phyloP scores from a whole-genome alignment of 2,113 vertebrate species.

The Megaceryle torquata region DNA sequence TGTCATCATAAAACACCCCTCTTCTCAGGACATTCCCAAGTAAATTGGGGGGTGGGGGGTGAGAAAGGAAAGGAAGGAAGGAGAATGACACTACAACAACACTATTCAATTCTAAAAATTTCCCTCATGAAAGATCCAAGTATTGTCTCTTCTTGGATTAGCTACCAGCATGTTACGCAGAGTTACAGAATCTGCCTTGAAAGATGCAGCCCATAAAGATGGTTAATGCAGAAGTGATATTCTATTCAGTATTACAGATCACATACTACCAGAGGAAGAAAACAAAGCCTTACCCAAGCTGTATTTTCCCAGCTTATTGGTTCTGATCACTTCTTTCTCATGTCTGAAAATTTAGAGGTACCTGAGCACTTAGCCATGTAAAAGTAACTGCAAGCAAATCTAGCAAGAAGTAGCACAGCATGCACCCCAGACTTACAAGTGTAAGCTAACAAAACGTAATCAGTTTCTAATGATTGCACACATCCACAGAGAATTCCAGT shows the following conservation, averaged over 20 bases:
- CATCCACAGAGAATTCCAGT: constrained; percentile 12
- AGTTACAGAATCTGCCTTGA: not conserved
- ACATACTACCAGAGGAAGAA: not conserved
- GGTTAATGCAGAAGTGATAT: not conserved
- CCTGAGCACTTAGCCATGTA: not conserved
- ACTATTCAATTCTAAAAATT: not conserved
- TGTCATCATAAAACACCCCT: not conserved
- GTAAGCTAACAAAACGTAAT: not conserved
- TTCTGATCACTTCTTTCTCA: not conserved
- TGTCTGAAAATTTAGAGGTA: not conserved
- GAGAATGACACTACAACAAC: not conserved
- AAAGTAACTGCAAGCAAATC: not conserved
- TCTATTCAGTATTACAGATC: not conserved
- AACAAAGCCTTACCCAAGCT: not conserved
- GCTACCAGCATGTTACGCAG: fast-evolving
- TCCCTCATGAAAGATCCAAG: not conserved
- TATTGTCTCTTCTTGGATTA: not conserved
- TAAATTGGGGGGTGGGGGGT: not conserved
- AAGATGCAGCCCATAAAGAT: not conserved
- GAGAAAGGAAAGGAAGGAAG: not conserved
- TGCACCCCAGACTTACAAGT: not conserved
- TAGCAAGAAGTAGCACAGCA: not conserved
- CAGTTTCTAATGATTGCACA: not conserved
- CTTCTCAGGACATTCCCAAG: not conserved
- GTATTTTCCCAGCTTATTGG: not conserved